These are phyloP conservation scores for Gymnopithys bicolor DNA, from an alignment of 2,797 vertebrate genomes.

Conservation along the genomic window DNA sequence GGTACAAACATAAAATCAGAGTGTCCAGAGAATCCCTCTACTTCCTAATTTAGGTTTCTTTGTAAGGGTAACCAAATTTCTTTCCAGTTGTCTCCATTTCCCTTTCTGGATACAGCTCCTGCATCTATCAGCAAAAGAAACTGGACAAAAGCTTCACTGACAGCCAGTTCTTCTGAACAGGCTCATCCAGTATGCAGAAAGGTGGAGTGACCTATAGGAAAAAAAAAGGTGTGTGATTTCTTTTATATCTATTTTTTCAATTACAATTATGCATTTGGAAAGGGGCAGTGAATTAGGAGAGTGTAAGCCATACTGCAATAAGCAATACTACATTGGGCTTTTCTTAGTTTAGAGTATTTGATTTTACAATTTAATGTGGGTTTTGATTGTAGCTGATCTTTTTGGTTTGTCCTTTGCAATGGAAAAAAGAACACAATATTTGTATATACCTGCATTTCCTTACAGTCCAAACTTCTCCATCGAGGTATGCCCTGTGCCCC, in stretches of 20 bases:
- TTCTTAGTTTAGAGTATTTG: not conserved
- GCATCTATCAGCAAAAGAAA: not conserved
- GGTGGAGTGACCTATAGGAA: not conserved
- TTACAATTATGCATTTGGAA: not conserved
- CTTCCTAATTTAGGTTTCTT: not conserved
- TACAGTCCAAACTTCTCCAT: not conserved
- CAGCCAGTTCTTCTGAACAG: not conserved
- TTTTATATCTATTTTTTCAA: not conserved
- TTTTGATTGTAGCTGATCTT: not conserved
- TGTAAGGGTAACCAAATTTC: not conserved
- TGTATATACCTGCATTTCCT: not conserved
- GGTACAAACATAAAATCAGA: not conserved
- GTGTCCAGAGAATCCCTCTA: not conserved
- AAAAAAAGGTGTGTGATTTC: not conserved
- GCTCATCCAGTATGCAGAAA: not conserved
- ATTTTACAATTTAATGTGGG: not conserved
- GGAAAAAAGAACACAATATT: not conserved
- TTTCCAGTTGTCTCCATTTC: not conserved
- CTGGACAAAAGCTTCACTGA: not conserved
- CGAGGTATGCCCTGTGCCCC: not conserved
- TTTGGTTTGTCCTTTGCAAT: not conserved
- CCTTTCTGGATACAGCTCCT: not conserved
- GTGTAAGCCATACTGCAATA: not conserved
- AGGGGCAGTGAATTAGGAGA: not conserved
- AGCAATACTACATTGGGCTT: not conserved